Conservation (phyloP, 2,113 vertebrate species). For the Microtus ochrogaster region DNA sequence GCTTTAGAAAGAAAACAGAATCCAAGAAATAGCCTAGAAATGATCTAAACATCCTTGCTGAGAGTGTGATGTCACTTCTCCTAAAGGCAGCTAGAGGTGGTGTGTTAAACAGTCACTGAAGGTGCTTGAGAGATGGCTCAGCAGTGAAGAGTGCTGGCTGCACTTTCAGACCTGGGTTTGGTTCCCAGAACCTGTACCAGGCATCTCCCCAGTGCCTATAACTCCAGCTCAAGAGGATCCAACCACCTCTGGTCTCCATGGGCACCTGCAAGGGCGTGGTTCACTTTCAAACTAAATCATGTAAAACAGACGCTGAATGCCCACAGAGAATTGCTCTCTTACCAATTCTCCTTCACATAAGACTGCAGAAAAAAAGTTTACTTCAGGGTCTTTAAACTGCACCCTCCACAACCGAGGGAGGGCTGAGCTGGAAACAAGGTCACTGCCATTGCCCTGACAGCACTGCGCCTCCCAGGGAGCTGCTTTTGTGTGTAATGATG, state of each 20-base stretch:
- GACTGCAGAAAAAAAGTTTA: not conserved
- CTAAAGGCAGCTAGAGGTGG: not conserved
- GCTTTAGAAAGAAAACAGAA: not conserved
- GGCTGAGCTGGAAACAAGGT: not conserved
- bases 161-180: not conserved
- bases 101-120: not conserved
- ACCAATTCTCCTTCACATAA: not conserved
- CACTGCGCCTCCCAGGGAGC: not conserved
- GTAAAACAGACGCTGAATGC: not conserved
- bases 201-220: not conserved
- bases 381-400: not conserved
- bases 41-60: conserved; percentile 16
- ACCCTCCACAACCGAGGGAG: not conserved
- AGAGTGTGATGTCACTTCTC: not conserved
- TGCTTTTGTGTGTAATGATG: not conserved
- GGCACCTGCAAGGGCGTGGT: not conserved
- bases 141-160: not conserved
- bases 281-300: not conserved
- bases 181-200: not conserved
- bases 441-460: not conserved
- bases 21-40: not conserved
- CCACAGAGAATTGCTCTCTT: not conserved
- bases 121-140: not conserved
- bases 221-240: not conserved
- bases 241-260: not conserved